These are phyloP conservation scores for Threskiornis aethiopicus DNA, from an alignment of 2,797 vertebrate genomes.

Conservation along the genomic window DNA sequence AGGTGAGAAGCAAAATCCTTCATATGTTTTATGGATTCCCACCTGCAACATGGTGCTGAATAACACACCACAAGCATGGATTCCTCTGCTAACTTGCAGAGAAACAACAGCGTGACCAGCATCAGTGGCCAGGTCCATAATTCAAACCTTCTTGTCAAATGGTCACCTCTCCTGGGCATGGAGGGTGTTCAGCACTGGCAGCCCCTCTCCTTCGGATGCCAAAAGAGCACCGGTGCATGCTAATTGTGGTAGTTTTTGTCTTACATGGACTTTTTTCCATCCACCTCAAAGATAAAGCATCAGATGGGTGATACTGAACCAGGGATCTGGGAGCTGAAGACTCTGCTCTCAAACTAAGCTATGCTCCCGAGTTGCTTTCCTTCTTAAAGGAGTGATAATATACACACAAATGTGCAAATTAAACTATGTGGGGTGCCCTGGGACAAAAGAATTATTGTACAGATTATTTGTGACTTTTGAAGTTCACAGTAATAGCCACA, in stretches of 20 bases:
- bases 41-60: background rate
- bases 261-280: background rate
- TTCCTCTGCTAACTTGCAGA: background rate
- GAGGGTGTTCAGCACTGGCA: background rate
- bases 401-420: background rate
- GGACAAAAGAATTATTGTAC: background rate
- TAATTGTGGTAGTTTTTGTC: background rate
- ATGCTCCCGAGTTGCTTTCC: background rate
- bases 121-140: background rate
- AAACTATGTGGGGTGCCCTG: background rate
- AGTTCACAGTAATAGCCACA: background rate
- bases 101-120: background rate
- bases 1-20: background rate
- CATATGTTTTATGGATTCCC: background rate
- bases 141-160: background rate
- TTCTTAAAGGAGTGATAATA: background rate
- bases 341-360: background rate
- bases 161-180: background rate
- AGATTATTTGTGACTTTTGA: background rate
- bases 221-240: background rate
- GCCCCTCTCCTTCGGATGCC: background rate
- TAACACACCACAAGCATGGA: background rate
- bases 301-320: background rate
- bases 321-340: background rate
- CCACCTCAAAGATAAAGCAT: background rate